Conservation (phyloP, 1,140 invertebrate species). For the Battus philenor region DNA sequence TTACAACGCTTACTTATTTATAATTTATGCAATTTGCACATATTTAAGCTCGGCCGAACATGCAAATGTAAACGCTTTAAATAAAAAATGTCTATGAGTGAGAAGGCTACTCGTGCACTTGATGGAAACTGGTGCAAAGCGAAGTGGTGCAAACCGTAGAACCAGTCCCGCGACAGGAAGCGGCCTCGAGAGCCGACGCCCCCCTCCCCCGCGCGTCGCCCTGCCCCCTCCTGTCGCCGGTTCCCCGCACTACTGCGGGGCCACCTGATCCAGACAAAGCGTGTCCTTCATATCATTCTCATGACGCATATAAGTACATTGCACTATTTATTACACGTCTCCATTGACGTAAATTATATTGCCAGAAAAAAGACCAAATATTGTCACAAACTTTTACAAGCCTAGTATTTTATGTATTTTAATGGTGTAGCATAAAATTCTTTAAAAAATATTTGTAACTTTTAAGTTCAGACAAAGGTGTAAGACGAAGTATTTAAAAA, state of each 20-base stretch:
- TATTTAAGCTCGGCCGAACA: conserved; percentile 19
- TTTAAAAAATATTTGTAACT: too few species aligned
- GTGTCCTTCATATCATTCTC: conserved; percentile 55
- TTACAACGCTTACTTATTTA: conserved; percentile 12
- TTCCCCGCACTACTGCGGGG: conserved; percentile 24
- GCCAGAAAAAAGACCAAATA: too few species aligned
- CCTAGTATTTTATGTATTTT: too few species aligned
- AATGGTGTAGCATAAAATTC: too few species aligned
- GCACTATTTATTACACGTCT: conserved; percentile 68
- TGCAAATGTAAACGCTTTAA: conserved; percentile 32
- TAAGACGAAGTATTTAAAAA: too few species aligned
- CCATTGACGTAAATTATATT: too few species aligned
- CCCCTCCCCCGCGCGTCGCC: conserved; percentile 16
- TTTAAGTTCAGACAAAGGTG: too few species aligned
- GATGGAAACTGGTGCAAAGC: conserved; percentile 66
- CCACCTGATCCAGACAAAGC: conserved; percentile 71
- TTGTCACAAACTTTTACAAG: too few species aligned
- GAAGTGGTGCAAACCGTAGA: conserved; percentile 67
- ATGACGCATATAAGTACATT: conserved; percentile 70
- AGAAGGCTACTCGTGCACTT: conserved; percentile 58
- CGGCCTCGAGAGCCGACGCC: conserved; percentile 49
- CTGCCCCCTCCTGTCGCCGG: conserved; percentile 18
- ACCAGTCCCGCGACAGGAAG: conserved; percentile 71
- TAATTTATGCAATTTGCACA: conserved; percentile 8
- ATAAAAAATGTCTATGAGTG: conserved; percentile 47